phyloP scores from a whole-genome alignment of 2,888 invertebrate genomes.

The Antheraea assamensis region DNA sequence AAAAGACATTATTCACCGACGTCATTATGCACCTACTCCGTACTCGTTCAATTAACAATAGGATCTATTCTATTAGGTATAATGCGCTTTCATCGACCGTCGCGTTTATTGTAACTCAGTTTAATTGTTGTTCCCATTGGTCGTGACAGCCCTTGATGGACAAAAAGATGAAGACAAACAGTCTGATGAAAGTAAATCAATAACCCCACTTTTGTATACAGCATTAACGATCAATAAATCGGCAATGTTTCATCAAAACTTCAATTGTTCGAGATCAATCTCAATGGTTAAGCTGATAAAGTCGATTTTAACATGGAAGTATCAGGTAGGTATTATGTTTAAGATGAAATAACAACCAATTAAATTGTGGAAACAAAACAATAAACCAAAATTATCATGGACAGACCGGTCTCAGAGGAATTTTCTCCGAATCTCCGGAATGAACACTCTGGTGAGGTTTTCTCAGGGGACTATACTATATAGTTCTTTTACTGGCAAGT shows the following conservation, averaged over 20 bases:
- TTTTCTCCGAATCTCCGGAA: no score
- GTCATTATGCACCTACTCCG: neutral
- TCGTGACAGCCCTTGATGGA: neutral
- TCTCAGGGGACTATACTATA: no score
- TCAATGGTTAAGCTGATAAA: neutral
- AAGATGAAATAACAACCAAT: no score
- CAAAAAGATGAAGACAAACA: neutral
- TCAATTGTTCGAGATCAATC: neutral
- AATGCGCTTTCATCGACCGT: neutral
- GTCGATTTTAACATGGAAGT: neutral
- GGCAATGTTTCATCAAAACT: neutral
- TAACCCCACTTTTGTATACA: neutral
- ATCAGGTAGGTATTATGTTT: no score
- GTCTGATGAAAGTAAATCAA: neutral
- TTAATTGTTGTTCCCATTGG: neutral
- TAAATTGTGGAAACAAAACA: no score
- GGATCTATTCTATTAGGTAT: neutral
- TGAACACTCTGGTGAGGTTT: no score
- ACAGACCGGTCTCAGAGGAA: no score
- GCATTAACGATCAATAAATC: neutral
- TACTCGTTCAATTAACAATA: conserved; percentile 1
- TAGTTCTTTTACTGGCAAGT: no score
- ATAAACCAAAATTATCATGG: no score
- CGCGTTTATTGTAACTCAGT: conserved; percentile 2
- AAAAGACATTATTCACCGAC: neutral